Conservation (phyloP, 92 coral and sea anemone species). For the Umimayanthus chanpuru region DNA sequence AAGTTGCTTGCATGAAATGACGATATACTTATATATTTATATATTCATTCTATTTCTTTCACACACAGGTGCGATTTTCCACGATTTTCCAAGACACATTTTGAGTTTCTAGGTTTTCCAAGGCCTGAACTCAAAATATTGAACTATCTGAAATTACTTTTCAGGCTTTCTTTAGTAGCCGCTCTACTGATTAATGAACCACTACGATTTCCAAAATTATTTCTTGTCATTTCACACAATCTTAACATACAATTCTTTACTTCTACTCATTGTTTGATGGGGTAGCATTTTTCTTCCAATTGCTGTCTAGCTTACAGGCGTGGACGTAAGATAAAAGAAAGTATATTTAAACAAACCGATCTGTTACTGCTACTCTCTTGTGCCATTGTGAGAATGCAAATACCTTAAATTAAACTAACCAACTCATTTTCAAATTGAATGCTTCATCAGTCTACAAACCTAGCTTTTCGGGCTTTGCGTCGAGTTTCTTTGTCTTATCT, state of each 20-base stretch:
- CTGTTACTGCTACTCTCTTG: no score
- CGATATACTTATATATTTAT: background rate
- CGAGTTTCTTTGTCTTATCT: background rate
- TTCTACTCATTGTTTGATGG: background rate
- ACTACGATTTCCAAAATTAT: background rate
- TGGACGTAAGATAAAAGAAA: background rate
- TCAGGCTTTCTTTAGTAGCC: no score
- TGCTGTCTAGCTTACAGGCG: background rate
- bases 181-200: background rate
- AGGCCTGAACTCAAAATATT: background rate
- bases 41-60: no score
- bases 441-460: slow-evolving; percentile 19
- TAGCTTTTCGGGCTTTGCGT: background rate
- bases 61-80: no score
- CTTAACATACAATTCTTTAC: background rate
- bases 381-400: background rate
- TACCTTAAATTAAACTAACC: background rate
- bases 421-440: background rate
- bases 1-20: background rate
- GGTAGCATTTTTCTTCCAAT: background rate
- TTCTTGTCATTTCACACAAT: no score
- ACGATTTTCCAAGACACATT: no score
- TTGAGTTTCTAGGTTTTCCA: background rate
- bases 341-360: background rate
- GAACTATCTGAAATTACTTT: no score